These are phyloP conservation scores for Eupristina koningsbergeri DNA, from an alignment of 1,140 invertebrate species.

Conservation along the genomic window DNA sequence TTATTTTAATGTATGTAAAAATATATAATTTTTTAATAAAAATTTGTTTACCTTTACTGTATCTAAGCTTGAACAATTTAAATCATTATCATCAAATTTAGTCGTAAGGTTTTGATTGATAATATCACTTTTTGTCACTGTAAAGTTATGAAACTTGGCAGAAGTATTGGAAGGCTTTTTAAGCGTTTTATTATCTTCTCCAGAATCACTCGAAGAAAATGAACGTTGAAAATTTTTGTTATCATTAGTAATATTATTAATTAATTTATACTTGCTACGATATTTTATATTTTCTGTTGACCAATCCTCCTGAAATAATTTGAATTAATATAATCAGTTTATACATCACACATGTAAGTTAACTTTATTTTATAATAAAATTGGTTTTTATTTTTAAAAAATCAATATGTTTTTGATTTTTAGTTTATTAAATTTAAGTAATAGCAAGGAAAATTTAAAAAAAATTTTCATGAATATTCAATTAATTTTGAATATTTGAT, in stretches of 20 bases:
- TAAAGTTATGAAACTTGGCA: constrained; percentile 61
- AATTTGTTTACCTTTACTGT: constrained; percentile 60
- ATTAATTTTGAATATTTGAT: no score
- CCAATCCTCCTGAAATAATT: constrained; percentile 66
- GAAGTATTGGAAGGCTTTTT: constrained; percentile 62
- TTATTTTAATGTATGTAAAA: neutral
- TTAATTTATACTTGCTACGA: constrained; percentile 65
- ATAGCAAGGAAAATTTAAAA: no score
- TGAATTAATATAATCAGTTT: neutral
- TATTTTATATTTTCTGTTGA: constrained; percentile 69
- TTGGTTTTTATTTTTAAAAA: neutral
- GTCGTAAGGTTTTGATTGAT: constrained; percentile 76
- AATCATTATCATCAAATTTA: constrained; percentile 67
- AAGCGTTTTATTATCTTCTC: constrained; percentile 67
- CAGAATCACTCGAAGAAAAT: constrained; percentile 68
- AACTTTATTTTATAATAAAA: neutral
- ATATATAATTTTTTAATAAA: neutral
- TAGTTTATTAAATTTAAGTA: no score
- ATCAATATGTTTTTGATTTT: no score
- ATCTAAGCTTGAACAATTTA: constrained; percentile 66
- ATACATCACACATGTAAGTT: neutral
- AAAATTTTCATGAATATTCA: no score
- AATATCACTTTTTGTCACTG: constrained; percentile 73
- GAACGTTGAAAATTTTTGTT: constrained; percentile 63
- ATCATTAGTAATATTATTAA: constrained; percentile 59